Percentiles rank a stretch among this genome's conserved stretches.
Evolutionary conservation across 2,113 vertebrate species (phyloP).

Genomic region (Lates calcarifer): DNA sequence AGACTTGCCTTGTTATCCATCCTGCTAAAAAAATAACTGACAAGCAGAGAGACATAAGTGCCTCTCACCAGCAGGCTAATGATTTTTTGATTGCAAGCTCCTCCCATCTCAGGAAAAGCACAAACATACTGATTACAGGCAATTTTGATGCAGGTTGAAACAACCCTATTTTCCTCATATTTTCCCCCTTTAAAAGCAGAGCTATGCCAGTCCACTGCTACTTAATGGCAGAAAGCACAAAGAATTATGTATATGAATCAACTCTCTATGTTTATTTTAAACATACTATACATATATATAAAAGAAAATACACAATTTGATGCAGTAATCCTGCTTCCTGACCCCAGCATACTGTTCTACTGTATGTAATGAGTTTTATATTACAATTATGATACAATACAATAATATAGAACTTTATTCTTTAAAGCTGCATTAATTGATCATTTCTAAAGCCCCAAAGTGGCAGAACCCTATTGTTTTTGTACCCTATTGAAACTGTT

Average conservation of each 20-base stretch:
- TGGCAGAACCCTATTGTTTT: too few species aligned
- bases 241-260: background rate
- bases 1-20: background rate
- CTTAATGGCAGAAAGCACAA: background rate
- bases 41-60: background rate
- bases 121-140: conserved; percentile 34
- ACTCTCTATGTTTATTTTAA: background rate
- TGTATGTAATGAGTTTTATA: background rate
- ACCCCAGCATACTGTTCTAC: background rate
- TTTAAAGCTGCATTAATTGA: background rate
- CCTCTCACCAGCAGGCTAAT: conserved; percentile 17
- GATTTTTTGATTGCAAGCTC: conserved; percentile 29
- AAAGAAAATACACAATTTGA: background rate
- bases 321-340: background rate
- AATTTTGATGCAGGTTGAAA: background rate
- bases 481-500: too few species aligned
- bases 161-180: background rate
- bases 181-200: background rate
- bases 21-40: background rate
- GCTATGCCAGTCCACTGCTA: background rate
- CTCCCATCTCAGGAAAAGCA: conserved; percentile 8
- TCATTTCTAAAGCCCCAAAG: too few species aligned
- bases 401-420: background rate
- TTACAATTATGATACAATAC: background rate
- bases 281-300: background rate